Evolutionary conservation across 2,888 invertebrate species (phyloP).

Genomic region (Neria commutata): DNA sequence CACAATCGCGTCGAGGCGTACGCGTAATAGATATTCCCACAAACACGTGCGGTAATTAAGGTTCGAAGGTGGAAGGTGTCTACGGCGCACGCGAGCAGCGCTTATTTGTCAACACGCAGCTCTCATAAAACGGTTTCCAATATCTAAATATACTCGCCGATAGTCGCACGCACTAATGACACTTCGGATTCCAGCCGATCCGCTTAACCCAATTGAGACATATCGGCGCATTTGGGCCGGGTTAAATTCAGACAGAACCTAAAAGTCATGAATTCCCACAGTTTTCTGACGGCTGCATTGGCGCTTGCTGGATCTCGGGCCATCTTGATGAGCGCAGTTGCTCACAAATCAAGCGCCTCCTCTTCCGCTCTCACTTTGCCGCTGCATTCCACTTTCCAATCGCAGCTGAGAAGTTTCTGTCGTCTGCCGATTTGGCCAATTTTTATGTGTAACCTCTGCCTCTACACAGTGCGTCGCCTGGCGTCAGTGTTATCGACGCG

Average conservation of each 20-base stretch:
- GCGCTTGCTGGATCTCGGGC: no score
- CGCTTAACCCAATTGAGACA: no score
- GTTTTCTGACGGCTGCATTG: no score
- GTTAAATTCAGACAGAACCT: no score
- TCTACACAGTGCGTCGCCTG: background rate
- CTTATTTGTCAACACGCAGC: conserved; percentile 3
- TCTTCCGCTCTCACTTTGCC: background rate
- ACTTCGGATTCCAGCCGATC: no score
- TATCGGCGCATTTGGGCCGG: no score
- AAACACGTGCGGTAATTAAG: background rate
- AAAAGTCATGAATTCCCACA: no score
- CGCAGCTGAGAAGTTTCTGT: background rate
- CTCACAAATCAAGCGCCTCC: no score
- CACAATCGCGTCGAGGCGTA: background rate
- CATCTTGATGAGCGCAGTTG: no score
- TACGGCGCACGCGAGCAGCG: background rate
- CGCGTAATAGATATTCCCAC: background rate
- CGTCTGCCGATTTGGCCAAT: background rate
- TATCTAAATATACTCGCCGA: no score
- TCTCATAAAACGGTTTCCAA: no score
- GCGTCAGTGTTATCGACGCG: conserved; percentile 6
- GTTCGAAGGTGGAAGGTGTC: background rate
- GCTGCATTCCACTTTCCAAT: background rate
- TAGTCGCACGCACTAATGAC: no score
- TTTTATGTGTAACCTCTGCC: background rate